Base-by-base conservation (phyloP, 2,113 vertebrate genomes). In the Oplegnathus fasciatus region DNA sequence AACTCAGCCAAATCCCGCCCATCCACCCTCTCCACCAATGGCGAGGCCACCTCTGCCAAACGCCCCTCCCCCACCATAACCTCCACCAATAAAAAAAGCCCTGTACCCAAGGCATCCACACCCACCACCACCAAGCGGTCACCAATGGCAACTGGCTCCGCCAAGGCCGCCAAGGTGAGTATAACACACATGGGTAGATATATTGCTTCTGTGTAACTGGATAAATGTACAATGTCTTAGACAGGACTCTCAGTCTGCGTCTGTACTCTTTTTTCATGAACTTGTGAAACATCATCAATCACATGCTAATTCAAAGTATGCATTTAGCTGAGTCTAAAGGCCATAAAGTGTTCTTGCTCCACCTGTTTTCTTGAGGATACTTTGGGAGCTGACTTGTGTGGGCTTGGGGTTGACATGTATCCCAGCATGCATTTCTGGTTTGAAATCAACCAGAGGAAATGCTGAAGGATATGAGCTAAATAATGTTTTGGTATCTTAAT, bases 31-130 rank as follows among this genome's bases (percentile, higher is more conserved):
- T 84, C 95, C 78, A 91, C 93, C 87, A 92, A 92, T 94, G 91
- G 87, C 14, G 91, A 91, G 86, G 91, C 93, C 82, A 75, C 76
- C 82, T 92, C 94, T 81, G 95, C 96, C 94, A 98, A 96, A 94
- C 95, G 96, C 82, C 95, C 92, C 60, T 90, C 93, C 91, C 91
- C 96, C 8, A 88, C 90, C 87, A 88, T 95, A 67, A 83, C 95
- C 90, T 78, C 77, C 77, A 86, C 89, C 76, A 96, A 94, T 95
- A 99, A 97, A 97, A 98, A 98, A 89, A 92, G 95, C 92, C 94
- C 95, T 52, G 95, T 94, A 77, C 93, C 97, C 32, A 94, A 96
- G 57, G 90, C 95, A 40, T 95, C 95, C 89, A 93, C 68, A 89
- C 91, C 77, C 91, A 70, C 94, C 52, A 75, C 91, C 80, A 66